Conservation (phyloP, 1,140 invertebrate genomes). For the Ips nitidus region DNA sequence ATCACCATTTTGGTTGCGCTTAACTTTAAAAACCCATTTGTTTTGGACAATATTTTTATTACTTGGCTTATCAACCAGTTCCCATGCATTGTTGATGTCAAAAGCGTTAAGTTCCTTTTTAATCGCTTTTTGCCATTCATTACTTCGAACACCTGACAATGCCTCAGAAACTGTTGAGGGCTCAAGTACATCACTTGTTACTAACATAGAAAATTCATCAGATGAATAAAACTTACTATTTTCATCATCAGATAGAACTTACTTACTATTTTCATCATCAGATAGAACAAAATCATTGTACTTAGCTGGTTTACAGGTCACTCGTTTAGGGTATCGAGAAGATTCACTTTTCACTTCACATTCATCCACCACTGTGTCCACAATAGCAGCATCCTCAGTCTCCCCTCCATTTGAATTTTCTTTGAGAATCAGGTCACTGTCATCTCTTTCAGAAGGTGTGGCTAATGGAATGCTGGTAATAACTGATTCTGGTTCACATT, state of each 20-base stretch:
- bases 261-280: not conserved
- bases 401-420: too few species aligned
- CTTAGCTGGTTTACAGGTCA: not conserved
- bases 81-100: slow-evolving; percentile 50
- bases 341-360: not conserved
- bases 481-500: too few species aligned
- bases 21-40: slow-evolving; percentile 53
- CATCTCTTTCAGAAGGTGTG: too few species aligned
- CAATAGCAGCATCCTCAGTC: too few species aligned
- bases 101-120: slow-evolving; percentile 44
- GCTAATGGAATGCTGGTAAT: too few species aligned
- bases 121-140: slow-evolving; percentile 41
- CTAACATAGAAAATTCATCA: slow-evolving; percentile 26
- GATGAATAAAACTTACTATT: slow-evolving; percentile 6
- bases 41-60: slow-evolving; percentile 45
- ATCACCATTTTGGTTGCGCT: slow-evolving; percentile 46
- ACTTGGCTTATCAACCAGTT: slow-evolving; percentile 41
- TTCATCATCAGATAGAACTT: not conserved
- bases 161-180: slow-evolving; percentile 31
- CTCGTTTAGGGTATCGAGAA: not conserved
- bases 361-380: slow-evolving; percentile 2
- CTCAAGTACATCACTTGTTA: slow-evolving; percentile 19
- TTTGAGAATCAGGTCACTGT: too few species aligned
- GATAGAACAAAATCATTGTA: not conserved
- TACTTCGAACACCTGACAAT: slow-evolving; percentile 17